Base-by-base conservation (phyloP, 2,113 vertebrate species). In the Tetrax tetrax region DNA sequence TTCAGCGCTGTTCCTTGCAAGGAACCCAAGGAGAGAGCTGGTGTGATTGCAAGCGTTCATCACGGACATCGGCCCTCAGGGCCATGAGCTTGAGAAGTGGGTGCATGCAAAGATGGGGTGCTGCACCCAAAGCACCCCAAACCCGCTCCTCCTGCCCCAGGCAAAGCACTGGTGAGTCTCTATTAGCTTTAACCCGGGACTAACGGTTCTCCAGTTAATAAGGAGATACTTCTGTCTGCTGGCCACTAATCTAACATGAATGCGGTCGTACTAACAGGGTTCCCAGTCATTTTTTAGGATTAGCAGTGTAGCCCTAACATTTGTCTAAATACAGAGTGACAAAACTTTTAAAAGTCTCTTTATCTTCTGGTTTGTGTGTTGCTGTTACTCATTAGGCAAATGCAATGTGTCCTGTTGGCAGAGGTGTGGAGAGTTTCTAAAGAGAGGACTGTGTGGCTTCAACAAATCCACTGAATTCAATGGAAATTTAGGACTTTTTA, bases 61-160 rank as follows among this genome's bases (percentile, higher is more conserved):
- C 76, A 8, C 0, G 4, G 61, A 4, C 8, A 18, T 14, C 0
- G 0, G 56, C 10, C 22, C 25, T n/a, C 2, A 7, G 27, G 13
- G 43, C 24, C 22, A 23, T 2, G 22, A 60, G 35, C 2, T 18
- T 60, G 59, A 48, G 53, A 48, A 35, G 38, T 10, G n/a, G 17
- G 10, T 43, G 13, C 1, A 3, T 25, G 37, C 35, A 60, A 56
- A 88, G n/a, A 27, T 72, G 80, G 45, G 31, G 7, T 69, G 72
- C 54, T 77, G 72, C 33, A 64, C 12, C 47, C 65, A 85, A 0
- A 38, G 29, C 29, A 14, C 33, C 43, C 50, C 65, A 85, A 48
- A n/a, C 12, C 16, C 18, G 12, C 60, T 70, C 18, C 85, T 84
- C 14, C 50, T 50, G 47, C 43, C 45, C 72, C 74, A 71, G 43